These are phyloP conservation scores for Scaptomyza graminum DNA, from an alignment of 1,140 invertebrate species.

Conservation along the genomic window DNA sequence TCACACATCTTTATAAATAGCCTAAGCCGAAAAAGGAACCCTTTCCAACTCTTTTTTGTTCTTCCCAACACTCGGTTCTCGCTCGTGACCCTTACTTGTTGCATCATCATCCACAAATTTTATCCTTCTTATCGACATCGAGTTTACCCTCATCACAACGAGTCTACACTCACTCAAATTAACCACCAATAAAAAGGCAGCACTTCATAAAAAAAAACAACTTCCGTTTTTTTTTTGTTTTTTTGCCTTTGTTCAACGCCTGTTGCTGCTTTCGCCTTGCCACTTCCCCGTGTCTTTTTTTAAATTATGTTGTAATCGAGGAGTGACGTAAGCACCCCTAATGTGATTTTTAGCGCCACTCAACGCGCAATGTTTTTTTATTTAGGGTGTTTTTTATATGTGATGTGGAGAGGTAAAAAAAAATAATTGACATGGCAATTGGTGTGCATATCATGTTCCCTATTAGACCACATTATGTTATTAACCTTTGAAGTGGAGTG, in stretches of 20 bases:
- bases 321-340: conserved; percentile 70
- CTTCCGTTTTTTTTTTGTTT: conserved; percentile 79
- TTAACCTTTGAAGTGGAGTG: conserved; percentile 43
- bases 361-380: conserved; percentile 54
- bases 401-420: conserved; percentile 35
- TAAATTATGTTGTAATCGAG: conserved; percentile 73
- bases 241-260: conserved; percentile 33
- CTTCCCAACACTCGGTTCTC: not conserved
- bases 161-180: conserved; percentile 73
- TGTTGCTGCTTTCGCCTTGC: conserved; percentile 36
- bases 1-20: conserved; percentile 53
- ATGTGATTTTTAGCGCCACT: conserved; percentile 77
- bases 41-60: conserved; percentile 35
- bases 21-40: conserved; percentile 37
- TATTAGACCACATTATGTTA: conserved; percentile 54
- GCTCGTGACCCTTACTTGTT: conserved; percentile 51
- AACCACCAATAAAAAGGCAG: conserved; percentile 80
- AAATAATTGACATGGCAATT: conserved; percentile 71
- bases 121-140: conserved; percentile 14
- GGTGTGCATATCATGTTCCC: conserved; percentile 36
- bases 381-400: conserved; percentile 59
- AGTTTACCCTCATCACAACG: conserved; percentile 65
- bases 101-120: conserved; percentile 59
- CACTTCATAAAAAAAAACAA: conserved; percentile 75
- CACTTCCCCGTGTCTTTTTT: conserved; percentile 47